phyloP scores from a whole-genome alignment of 2,888 invertebrate genomes.

The Euspilapteryx auroguttella region DNA sequence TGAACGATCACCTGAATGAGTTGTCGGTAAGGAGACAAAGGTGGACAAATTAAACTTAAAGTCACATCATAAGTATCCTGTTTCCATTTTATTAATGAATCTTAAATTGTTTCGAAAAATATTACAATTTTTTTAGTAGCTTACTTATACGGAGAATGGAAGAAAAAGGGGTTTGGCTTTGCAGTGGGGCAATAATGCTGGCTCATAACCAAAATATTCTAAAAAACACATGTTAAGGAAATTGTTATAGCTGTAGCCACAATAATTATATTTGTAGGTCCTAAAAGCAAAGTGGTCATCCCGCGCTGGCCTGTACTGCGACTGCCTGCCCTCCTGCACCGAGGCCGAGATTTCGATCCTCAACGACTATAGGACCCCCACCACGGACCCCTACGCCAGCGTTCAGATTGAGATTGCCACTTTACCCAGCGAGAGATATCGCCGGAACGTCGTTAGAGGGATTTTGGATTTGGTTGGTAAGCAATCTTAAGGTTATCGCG shows the following conservation, averaged over 20 bases:
- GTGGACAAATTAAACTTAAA: too few species aligned
- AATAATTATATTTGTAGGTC: conserved; percentile 24
- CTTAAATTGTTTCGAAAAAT: too few species aligned
- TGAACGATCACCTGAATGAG: conserved; percentile 65
- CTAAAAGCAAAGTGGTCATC: conserved; percentile 46
- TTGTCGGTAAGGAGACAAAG: conserved; percentile 62
- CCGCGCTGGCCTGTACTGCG: conserved; percentile 66
- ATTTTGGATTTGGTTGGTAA: conserved; percentile 73
- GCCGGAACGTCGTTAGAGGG: conserved; percentile 73
- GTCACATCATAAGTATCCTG: too few species aligned
- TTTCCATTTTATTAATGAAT: too few species aligned
- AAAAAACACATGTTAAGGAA: too few species aligned
- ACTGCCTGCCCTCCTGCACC: conserved; percentile 73
- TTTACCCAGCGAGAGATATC: conserved; percentile 70
- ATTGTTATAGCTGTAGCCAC: too few species aligned
- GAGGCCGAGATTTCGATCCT: conserved; percentile 71
- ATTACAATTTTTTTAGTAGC: too few species aligned
- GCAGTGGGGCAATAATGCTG: too few species aligned
- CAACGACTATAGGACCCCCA: conserved; percentile 47
- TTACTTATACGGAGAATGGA: too few species aligned
- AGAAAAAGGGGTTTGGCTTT: too few species aligned
- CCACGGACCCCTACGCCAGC: conserved; percentile 25
- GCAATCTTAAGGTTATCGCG: too few species aligned
- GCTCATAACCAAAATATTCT: too few species aligned
- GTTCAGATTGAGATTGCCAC: conserved; percentile 66